Base-by-base conservation (phyloP, 2,113 vertebrate species). In the Lipophrys pholis region DNA sequence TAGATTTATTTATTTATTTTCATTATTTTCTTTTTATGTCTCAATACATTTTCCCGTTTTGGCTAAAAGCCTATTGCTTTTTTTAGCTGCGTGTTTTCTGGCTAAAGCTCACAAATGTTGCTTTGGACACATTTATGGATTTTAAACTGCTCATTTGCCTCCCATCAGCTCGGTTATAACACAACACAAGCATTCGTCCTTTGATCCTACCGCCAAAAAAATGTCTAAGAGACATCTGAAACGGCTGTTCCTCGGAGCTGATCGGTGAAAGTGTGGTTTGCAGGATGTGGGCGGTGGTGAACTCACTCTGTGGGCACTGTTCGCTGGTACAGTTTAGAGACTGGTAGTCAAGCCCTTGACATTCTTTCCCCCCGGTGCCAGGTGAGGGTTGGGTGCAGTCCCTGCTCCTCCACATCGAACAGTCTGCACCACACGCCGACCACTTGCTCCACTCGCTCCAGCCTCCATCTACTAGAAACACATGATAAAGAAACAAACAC, bases 391-490 rank as follows among this genome's bases (percentile, higher is more conserved):
- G 96, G 0, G 96, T 95, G 84, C 98, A 99, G 78, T 98, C 97
- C 0, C 98, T 94, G 90, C 94, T 99, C 62, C 97, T 93, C 97
- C 97, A 98, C 91, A 96, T 96, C 0, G 95, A 96, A 74, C 98
- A 99, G 85, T 99, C 98, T 0, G 95, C 91, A 1, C 96, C 95
- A 0, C 98, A 99, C 7, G 95, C 93, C 0, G 98, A 98, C 98
- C 98, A 99, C 73, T 97, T 96, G 93, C 96, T 98, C 98, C 98
- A 99, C 15, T 97, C 94, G 0, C 95, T 96, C 97, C 98, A 99
- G 82, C 94, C 96, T 5, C 98, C 98, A 0, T 98, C 96, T 87
- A 99, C 97, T 99, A 92, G 65, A 83, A 80, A 90, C 64, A 82
- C 45, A 83, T 1, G 21, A 73, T 0, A 46, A 40, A 41, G 48